Evolutionary conservation across 2,797 vertebrate genomes (phyloP).

Genomic region (Notamacropus eugenii): DNA sequence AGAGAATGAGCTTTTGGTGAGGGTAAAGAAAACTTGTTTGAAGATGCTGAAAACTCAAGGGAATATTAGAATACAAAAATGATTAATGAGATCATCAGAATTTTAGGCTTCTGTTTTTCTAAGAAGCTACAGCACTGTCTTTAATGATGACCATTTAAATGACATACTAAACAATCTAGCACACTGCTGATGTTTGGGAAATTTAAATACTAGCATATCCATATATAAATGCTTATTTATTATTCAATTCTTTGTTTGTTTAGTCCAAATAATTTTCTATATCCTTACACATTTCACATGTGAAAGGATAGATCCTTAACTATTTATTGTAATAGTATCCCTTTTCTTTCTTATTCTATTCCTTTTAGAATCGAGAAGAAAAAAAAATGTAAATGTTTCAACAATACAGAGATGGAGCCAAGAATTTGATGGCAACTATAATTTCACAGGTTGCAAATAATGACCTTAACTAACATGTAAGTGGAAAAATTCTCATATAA

Average conservation of each 20-base stretch:
- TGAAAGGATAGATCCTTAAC: background rate
- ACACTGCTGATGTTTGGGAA: background rate
- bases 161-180: background rate
- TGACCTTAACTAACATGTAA: background rate
- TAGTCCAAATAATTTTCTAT: background rate
- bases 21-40: background rate
- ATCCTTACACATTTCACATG: background rate
- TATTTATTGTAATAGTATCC: background rate
- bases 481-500: background rate
- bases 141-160: background rate
- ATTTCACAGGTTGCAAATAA: background rate
- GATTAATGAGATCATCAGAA: background rate
- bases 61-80: background rate
- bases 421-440: background rate
- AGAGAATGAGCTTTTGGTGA: background rate
- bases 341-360: background rate
- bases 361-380: background rate
- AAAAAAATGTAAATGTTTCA: background rate
- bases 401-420: background rate
- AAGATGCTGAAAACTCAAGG: background rate
- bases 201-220: background rate
- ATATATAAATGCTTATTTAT: background rate
- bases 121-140: background rate
- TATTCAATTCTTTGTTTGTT: background rate
- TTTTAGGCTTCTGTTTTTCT: background rate